Base-by-base conservation (phyloP, 2,888 invertebrate species). In the Dione vanillae region DNA sequence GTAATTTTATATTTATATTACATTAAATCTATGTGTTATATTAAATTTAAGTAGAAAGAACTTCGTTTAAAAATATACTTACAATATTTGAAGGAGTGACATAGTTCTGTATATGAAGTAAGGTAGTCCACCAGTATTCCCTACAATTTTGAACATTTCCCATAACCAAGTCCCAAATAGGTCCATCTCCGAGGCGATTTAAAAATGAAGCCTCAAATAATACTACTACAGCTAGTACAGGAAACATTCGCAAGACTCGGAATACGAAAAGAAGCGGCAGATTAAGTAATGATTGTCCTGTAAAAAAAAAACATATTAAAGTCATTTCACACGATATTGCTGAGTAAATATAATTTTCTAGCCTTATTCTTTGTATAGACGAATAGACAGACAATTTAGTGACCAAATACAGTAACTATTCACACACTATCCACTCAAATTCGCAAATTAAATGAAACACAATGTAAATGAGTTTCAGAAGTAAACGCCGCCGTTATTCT, bases 221-320 rank as follows among this genome's bases (percentile, higher is more conserved):
- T 0, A 87, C 78, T 19, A 79, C 78, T 0, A 85, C 76, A 0
- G 85, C 88, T 5, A 90, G 74, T 0, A 84, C 67, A 0, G 90
- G 90, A 56, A 89, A 87, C 81, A 89, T 83, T 5, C 90, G 79
- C 1, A 90, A 77, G 0, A 88, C 74, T 2, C 90, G 88, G 65
- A 85, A 85, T 2, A 89, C 74, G 75, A 89, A 90, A 75, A 87
- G 89, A 1, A 88, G 43, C 61, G 88, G 89, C 2, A 90, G 74
- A 54, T 80, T 85, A 72, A 81, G 85, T 0, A 89, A 10, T 0
- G 89, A 77, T 62, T 79, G 80, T 61, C 78, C 90, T 90, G 80
- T 54, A 77, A 77, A 7, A 1, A 61, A 47, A 47, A 49, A 27
- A 27, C 2, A 27, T 27, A 27, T 27, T 27, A 27, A 2, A 3